Evolutionary conservation across 2,888 invertebrate genomes (phyloP).

Genomic region (Drosophila anomalipes): DNA sequence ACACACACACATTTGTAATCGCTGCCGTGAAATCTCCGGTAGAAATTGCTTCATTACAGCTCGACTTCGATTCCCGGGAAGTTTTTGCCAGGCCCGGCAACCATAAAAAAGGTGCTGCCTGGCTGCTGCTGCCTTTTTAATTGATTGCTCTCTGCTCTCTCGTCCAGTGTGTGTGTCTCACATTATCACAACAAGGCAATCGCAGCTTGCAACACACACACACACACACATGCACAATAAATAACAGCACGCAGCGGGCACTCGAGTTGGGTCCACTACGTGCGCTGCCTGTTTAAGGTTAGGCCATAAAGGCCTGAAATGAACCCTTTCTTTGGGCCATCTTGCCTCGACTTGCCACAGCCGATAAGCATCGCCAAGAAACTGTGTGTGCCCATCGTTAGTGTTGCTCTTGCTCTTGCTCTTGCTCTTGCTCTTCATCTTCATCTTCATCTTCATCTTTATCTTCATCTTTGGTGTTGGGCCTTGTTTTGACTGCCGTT

Average conservation of each 20-base stretch:
- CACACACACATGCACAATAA: slow-evolving; percentile 52
- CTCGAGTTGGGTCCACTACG: slow-evolving; percentile 48
- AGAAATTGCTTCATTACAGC: slow-evolving; percentile 76
- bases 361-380: slow-evolving; percentile 66
- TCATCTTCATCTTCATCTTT: not conserved
- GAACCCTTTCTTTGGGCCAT: slow-evolving; percentile 66
- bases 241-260: slow-evolving; percentile 70
- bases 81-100: slow-evolving; percentile 51
- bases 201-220: slow-evolving; percentile 38
- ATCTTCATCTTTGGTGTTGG: slow-evolving; percentile 26
- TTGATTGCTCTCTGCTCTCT: slow-evolving; percentile 71
- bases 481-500: slow-evolving; percentile 68
- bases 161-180: slow-evolving; percentile 58
- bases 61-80: slow-evolving; percentile 60
- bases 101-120: slow-evolving; percentile 41
- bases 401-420: slow-evolving; percentile 37
- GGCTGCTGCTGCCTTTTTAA: slow-evolving; percentile 70
- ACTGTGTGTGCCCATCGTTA: slow-evolving; percentile 60
- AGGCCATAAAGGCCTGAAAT: slow-evolving; percentile 65
- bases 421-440: not conserved
- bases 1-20: slow-evolving; percentile 48
- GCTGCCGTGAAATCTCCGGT: slow-evolving; percentile 67
- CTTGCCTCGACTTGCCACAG: slow-evolving; percentile 19
- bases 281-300: slow-evolving; percentile 57
- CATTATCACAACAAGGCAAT: slow-evolving; percentile 77